A percentile compares a stretch with the other conserved stretches of the same genome.
phyloP scores from a whole-genome alignment of 2,888 invertebrate species.

The Loripinus fragilis region DNA sequence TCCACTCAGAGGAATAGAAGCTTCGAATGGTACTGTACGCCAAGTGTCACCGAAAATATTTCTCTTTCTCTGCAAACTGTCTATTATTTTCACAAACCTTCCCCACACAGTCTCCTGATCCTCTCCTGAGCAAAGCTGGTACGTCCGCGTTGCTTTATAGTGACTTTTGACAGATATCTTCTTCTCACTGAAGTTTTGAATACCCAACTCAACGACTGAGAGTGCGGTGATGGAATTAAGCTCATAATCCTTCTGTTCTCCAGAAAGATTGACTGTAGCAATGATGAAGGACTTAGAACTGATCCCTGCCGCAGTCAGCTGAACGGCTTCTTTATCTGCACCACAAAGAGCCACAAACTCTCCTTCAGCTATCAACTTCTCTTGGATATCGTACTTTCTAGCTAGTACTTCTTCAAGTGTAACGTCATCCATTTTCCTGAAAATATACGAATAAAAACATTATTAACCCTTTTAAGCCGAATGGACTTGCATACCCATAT shows the following conservation, averaged over 20 bases:
- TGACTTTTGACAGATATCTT: constrained; percentile 14
- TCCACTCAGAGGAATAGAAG: neutral
- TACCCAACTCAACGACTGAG: constrained; percentile 1
- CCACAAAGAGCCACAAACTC: constrained; percentile 12
- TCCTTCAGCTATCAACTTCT: constrained; percentile 9
- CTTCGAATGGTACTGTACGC: neutral
- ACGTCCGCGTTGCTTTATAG: neutral
- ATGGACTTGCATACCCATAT: no score
- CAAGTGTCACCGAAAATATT: neutral
- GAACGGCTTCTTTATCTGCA: constrained; percentile 8
- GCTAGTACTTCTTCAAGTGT: constrained; percentile 4
- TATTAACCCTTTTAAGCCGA: no score
- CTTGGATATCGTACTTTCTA: constrained; percentile 12
- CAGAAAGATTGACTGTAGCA: neutral
- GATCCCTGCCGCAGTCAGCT: constrained; percentile 16
- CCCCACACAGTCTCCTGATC: constrained; percentile 3
- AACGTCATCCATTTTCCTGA: constrained; percentile 13
- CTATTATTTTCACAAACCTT: constrained; percentile 8
- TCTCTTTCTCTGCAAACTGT: neutral
- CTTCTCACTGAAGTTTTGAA: constrained; percentile 18
- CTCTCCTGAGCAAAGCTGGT: constrained; percentile 19
- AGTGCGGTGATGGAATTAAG: constrained; percentile 14
- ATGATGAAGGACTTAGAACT: constrained; percentile 15
- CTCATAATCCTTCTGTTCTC: constrained; percentile 10
- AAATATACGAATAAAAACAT: no score